These are phyloP conservation scores for Ariopsis seemanni DNA, from an alignment of 2,113 vertebrate species.

Conservation along the genomic window DNA sequence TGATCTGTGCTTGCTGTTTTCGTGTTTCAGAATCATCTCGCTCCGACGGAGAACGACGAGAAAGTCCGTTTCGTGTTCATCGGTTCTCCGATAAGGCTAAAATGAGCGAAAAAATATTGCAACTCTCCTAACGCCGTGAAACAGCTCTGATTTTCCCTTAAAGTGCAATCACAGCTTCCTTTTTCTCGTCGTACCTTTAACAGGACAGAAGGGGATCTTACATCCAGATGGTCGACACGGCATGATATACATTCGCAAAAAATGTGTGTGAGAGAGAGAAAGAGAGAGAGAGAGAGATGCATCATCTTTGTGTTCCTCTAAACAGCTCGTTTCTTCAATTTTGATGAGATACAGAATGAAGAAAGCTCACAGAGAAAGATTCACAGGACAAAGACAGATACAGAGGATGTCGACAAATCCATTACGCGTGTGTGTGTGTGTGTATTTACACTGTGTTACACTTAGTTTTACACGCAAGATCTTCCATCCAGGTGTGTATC, in stretches of 20 bases:
- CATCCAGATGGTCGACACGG: constrained; percentile 43
- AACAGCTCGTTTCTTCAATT: background rate
- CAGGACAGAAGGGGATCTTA: constrained; percentile 28
- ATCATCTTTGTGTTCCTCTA: background rate
- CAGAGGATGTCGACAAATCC: background rate
- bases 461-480: background rate
- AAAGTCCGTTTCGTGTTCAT: constrained; percentile 56
- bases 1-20: constrained; percentile 67
- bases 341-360: background rate
- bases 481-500: constrained; percentile 12
- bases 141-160: constrained; percentile 71
- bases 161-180: constrained; percentile 84
- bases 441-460: constrained; percentile 24
- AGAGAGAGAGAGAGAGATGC: too few species aligned
- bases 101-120: constrained; percentile 82
- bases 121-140: constrained; percentile 77
- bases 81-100: constrained; percentile 72
- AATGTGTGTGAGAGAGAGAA: background rate
- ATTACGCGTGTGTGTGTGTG: constrained; percentile 6
- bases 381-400: constrained; percentile 5
- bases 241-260: constrained; percentile 33
- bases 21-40: constrained; percentile 57
- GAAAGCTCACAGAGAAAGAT: background rate
- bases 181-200: constrained; percentile 44
- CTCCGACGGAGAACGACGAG: constrained; percentile 57